These are phyloP conservation scores for Chrysocyon brachyurus DNA, from an alignment of 2,797 vertebrate species.

Conservation along the genomic window DNA sequence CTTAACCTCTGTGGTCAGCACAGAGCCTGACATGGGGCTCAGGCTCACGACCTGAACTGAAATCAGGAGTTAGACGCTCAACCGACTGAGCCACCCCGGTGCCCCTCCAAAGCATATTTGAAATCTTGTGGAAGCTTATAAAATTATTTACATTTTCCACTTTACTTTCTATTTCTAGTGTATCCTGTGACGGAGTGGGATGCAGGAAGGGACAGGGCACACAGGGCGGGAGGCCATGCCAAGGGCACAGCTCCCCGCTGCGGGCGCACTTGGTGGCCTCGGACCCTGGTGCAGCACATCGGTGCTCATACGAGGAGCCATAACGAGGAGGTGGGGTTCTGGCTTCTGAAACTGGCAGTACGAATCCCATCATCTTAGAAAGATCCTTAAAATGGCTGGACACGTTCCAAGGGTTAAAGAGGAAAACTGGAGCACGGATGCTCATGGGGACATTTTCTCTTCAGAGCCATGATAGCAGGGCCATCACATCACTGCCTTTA, in stretches of 20 bases:
- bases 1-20: neutral
- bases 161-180: neutral
- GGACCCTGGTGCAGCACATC: neutral
- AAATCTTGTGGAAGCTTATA: neutral
- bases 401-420: neutral
- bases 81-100: neutral
- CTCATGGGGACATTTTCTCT: neutral
- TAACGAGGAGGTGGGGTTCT: neutral
- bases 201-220: neutral
- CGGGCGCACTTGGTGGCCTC: neutral
- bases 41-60: neutral
- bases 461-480: neutral
- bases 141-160: neutral
- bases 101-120: neutral
- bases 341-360: neutral
- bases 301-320: rapidly evolving
- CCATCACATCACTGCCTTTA: neutral
- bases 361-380: neutral
- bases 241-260: neutral
- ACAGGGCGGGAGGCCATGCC: neutral
- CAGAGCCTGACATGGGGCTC: neutral
- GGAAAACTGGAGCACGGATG: neutral
- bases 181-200: neutral
- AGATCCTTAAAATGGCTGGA: neutral
- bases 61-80: neutral